These are phyloP conservation scores for Nowickia ferox DNA, from an alignment of 2,888 invertebrate species.

Conservation along the genomic window DNA sequence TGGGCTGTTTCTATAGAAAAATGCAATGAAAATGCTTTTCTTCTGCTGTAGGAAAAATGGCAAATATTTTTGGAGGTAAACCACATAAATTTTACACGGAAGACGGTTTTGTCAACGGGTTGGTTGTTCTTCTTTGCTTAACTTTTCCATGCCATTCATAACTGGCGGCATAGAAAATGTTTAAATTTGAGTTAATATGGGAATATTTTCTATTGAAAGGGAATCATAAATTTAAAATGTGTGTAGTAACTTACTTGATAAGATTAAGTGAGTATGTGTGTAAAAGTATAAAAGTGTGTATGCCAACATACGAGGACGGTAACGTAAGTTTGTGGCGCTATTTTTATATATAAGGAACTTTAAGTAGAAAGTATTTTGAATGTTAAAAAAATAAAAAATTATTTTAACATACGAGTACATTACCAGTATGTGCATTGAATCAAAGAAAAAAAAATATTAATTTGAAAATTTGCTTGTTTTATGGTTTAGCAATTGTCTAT, in stretches of 20 bases:
- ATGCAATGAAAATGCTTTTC: constrained; percentile 37
- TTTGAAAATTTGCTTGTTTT: no score
- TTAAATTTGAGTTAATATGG: constrained; percentile 36
- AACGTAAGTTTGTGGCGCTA: not conserved
- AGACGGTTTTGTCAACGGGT: constrained; percentile 50
- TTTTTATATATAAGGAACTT: no score
- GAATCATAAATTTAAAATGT: constrained; percentile 53
- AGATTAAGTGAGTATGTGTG: not conserved
- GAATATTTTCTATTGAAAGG: constrained; percentile 47
- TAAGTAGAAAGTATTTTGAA: no score
- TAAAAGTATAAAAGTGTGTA: not conserved
- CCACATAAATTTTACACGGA: constrained; percentile 67
- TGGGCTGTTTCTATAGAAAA: constrained; percentile 13
- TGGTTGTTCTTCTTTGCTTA: constrained; percentile 3
- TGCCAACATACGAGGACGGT: not conserved
- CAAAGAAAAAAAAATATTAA: no score
- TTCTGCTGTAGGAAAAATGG: constrained; percentile 29
- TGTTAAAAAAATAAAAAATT: no score
- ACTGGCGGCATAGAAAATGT: constrained; percentile 42
- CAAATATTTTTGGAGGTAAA: constrained; percentile 69
- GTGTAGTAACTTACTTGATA: constrained; percentile 41
- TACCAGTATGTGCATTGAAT: no score
- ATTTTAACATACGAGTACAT: no score
- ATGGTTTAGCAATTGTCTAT: no score
- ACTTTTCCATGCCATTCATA: constrained; percentile 31